These are phyloP conservation scores for Presbytis comata DNA, from an alignment of 2,797 vertebrate species.

Conservation along the genomic window DNA sequence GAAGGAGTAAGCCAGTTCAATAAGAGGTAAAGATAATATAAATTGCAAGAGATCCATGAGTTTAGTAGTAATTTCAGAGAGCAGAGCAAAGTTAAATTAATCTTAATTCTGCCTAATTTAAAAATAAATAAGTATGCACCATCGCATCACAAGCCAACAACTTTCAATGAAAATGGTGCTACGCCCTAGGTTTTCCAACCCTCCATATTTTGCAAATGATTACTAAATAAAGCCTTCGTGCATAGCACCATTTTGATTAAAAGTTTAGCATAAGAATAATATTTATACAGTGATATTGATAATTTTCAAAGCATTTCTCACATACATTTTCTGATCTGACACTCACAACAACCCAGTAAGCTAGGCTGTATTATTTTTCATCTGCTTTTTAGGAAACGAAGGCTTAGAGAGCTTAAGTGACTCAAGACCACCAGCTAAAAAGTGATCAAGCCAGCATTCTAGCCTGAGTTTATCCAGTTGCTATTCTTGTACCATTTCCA, in stretches of 20 bases:
- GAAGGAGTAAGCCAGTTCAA: background rate
- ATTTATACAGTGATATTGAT: background rate
- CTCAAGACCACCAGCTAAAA: background rate
- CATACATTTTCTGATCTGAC: conserved; percentile 7
- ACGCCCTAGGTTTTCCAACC: no score
- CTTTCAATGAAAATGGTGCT: no score
- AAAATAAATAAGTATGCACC: background rate
- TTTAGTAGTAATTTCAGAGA: background rate
- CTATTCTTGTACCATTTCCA: background rate
- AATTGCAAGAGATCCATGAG: background rate
- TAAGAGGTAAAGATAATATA: background rate
- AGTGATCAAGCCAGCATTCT: background rate
- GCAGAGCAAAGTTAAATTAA: background rate
- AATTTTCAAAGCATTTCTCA: background rate
- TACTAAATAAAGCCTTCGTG: background rate
- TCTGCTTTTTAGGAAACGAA: conserved; percentile 33
- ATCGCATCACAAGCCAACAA: background rate
- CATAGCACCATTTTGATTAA: background rate
- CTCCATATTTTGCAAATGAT: no score
- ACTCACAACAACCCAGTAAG: background rate
- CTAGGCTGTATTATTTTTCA: background rate
- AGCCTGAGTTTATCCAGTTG: background rate
- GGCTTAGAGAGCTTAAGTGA: background rate
- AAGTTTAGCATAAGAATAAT: background rate
- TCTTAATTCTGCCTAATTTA: background rate